These are phyloP conservation scores for Calameuta idolon DNA, from an alignment of 2,888 invertebrate species.

Conservation along the genomic window DNA sequence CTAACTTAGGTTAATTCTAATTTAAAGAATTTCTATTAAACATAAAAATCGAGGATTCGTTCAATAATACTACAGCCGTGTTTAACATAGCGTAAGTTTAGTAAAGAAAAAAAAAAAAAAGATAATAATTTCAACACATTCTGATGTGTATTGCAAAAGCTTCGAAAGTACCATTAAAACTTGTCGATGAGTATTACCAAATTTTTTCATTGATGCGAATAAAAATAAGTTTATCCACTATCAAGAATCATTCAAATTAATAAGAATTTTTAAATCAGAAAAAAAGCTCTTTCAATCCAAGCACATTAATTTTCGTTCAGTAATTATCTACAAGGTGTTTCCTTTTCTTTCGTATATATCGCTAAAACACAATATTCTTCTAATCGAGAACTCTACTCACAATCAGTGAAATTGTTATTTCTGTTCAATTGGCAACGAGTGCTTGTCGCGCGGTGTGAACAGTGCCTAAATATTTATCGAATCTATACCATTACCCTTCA, in stretches of 20 bases:
- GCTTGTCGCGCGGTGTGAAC: background rate
- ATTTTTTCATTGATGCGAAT: background rate
- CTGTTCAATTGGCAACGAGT: background rate
- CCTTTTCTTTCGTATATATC: background rate
- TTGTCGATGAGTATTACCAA: background rate
- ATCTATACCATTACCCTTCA: background rate
- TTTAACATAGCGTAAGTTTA: background rate
- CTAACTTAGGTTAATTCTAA: conserved; percentile 10
- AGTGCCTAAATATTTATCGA: background rate
- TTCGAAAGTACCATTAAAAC: background rate
- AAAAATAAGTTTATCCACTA: background rate
- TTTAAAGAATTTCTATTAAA: background rate
- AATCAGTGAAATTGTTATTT: background rate
- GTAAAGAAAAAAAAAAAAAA: background rate
- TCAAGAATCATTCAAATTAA: background rate
- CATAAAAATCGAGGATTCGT: background rate
- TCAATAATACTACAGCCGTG: background rate
- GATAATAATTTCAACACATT: background rate
- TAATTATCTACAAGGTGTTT: background rate
- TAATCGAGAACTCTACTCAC: background rate
- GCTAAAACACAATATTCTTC: background rate
- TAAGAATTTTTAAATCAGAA: background rate
- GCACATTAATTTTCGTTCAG: background rate
- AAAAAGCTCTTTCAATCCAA: background rate
- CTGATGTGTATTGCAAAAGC: background rate